These are phyloP conservation scores for Paramormyrops kingsleyae DNA, from an alignment of 2,113 vertebrate species.

Conservation along the genomic window DNA sequence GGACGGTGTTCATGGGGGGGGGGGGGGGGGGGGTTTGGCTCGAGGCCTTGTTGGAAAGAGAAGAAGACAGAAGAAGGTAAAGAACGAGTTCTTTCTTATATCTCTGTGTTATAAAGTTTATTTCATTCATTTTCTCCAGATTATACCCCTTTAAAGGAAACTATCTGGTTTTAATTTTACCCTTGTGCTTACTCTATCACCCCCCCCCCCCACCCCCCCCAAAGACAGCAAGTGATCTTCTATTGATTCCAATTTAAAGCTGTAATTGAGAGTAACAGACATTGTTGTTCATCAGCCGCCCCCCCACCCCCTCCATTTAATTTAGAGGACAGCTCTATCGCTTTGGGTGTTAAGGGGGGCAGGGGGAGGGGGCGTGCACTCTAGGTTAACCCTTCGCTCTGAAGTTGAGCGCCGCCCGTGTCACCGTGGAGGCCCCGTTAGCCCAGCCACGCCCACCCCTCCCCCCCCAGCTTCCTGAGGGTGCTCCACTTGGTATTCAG, in stretches of 20 bases:
- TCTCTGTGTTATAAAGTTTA: conserved; percentile 34
- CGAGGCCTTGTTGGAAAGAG: conserved; percentile 47
- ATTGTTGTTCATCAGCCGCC: conserved; percentile 55
- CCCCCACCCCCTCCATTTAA: conserved; percentile 39
- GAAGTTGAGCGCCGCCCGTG: neutral
- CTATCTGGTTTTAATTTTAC: conserved; percentile 61
- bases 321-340: conserved; percentile 48
- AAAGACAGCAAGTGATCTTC: conserved; percentile 34
- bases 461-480: neutral
- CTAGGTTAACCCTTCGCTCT: conserved; percentile 41
- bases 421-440: neutral
- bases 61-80: conserved; percentile 42
- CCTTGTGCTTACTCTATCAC: conserved; percentile 59
- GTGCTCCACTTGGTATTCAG: neutral
- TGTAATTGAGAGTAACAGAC: conserved; percentile 73
- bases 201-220: conserved; percentile 23
- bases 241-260: conserved; percentile 73
- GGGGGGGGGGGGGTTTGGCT: conserved; percentile 48
- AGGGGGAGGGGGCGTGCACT: conserved; percentile 31
- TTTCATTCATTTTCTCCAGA: conserved; percentile 37
- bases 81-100: conserved; percentile 41
- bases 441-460: neutral
- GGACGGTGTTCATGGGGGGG: conserved; percentile 30
- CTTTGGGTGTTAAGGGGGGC: neutral
- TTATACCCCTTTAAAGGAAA: conserved; percentile 56